A percentile compares a stretch with the other conserved stretches of the same genome.
Evolutionary conservation across 2,113 vertebrate species (phyloP).

Genomic region (Dicaeum eximium): DNA sequence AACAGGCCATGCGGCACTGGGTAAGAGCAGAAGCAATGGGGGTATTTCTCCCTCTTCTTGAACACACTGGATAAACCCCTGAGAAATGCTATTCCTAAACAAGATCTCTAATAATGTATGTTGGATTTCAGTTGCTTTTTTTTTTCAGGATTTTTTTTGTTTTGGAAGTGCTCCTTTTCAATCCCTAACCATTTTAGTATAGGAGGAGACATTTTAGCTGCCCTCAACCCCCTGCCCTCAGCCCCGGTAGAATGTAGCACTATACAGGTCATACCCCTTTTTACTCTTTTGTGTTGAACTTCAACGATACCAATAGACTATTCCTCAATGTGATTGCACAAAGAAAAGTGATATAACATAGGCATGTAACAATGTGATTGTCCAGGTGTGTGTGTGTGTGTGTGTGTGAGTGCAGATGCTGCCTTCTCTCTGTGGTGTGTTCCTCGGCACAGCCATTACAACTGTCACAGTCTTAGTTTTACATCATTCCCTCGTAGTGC

Average conservation of each 20-base stretch:
- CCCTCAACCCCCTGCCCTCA: constrained; percentile 53
- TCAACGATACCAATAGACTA: constrained; percentile 87
- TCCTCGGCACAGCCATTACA: constrained; percentile 73
- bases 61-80: constrained; percentile 76
- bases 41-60: constrained; percentile 19
- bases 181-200: constrained; percentile 34
- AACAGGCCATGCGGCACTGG: background rate
- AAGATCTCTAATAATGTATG: constrained; percentile 57
- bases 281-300: constrained; percentile 75
- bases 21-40: background rate
- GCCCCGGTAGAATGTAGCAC: constrained; percentile 88
- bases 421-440: constrained; percentile 80
- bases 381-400: constrained; percentile 65
- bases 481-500: constrained; percentile 96
- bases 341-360: constrained; percentile 83
- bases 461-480: constrained; percentile 82
- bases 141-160: background rate
- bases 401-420: constrained; percentile 70
- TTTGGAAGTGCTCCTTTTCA: constrained; percentile 12
- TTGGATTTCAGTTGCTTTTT: constrained; percentile 46
- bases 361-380: constrained; percentile 89
- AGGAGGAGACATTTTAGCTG: constrained; percentile 73
- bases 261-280: constrained; percentile 71
- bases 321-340: constrained; percentile 92
- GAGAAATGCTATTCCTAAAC: constrained; percentile 59